A percentile compares a stretch with the other conserved stretches of the same genome.
Conservation (phyloP, 2,797 vertebrate species). For the Amniataba percoides region DNA sequence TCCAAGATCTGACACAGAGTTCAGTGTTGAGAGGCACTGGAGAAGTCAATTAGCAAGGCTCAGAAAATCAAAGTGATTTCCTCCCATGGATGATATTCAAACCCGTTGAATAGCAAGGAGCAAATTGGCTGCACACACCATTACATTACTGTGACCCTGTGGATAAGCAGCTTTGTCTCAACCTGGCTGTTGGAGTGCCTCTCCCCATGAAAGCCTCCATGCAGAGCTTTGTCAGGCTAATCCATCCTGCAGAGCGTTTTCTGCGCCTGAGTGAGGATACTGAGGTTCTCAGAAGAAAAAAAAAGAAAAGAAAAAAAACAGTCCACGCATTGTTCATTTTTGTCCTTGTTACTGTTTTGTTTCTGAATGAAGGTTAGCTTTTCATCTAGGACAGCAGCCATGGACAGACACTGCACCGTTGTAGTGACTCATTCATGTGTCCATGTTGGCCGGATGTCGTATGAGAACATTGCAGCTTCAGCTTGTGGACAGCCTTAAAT, state of each 20-base stretch:
- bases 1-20: slow-evolving; percentile 60
- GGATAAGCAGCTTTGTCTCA: slow-evolving; percentile 83
- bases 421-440: slow-evolving; percentile 14
- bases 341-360: slow-evolving; percentile 29
- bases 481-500: neutral
- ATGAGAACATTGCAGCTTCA: neutral
- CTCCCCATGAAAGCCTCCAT: slow-evolving; percentile 70
- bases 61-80: slow-evolving; percentile 76
- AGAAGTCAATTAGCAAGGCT: slow-evolving; percentile 75
- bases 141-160: slow-evolving; percentile 75
- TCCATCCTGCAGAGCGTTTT: slow-evolving; percentile 73
- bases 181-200: slow-evolving; percentile 73
- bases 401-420: neutral
- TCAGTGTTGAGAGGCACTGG: slow-evolving; percentile 50
- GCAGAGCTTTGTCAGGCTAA: slow-evolving; percentile 75
- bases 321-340: slow-evolving; percentile 33
- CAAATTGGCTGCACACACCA: slow-evolving; percentile 76
- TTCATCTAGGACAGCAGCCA: slow-evolving; percentile 12
- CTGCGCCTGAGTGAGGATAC: slow-evolving; percentile 45
- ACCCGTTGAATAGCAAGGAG: slow-evolving; percentile 66
- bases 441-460: neutral
- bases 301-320: slow-evolving; percentile 23
- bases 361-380: slow-evolving; percentile 45
- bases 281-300: slow-evolving; percentile 42
- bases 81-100: slow-evolving; percentile 69